A percentile compares a stretch with the other conserved stretches of the same genome.
Evolutionary conservation across 1,140 invertebrate species (phyloP).

Genomic region (Orchestia grillus): DNA sequence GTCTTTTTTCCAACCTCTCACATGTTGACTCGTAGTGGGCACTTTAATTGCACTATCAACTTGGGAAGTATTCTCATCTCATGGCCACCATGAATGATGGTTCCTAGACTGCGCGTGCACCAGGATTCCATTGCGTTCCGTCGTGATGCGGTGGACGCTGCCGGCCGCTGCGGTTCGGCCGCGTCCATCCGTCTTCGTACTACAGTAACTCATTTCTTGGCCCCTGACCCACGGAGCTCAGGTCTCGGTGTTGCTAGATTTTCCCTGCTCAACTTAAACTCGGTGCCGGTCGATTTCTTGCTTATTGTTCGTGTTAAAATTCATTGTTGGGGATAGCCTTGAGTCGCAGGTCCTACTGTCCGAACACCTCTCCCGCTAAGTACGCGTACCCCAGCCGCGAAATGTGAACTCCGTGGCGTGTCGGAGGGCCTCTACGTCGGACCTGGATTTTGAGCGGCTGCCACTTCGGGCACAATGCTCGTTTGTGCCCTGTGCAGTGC

Average conservation of each 20-base stretch:
- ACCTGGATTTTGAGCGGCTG: neutral
- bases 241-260: neutral
- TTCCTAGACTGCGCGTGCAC: neutral
- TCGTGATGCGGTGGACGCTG: neutral
- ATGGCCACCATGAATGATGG: neutral
- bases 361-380: too few relatives aligned
- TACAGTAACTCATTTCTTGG: neutral
- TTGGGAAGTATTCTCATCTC: neutral
- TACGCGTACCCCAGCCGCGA: too few relatives aligned
- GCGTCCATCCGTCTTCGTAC: conserved; percentile 4
- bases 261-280: neutral
- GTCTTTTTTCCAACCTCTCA: neutral
- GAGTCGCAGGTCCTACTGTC: neutral
- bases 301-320: neutral
- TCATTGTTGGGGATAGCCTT: neutral
- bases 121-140: neutral
- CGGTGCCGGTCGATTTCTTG: neutral
- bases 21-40: neutral
- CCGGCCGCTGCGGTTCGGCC: neutral
- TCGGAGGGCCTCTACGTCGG: neutral
- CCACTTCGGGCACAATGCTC: neutral
- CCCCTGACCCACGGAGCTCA: neutral
- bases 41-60: neutral
- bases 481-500: neutral
- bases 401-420: too few relatives aligned